Evolutionary conservation across 2,888 invertebrate species (phyloP), one percentile per base, ranked within the genome.

Genomic region (Lysandra coridon): DNA sequence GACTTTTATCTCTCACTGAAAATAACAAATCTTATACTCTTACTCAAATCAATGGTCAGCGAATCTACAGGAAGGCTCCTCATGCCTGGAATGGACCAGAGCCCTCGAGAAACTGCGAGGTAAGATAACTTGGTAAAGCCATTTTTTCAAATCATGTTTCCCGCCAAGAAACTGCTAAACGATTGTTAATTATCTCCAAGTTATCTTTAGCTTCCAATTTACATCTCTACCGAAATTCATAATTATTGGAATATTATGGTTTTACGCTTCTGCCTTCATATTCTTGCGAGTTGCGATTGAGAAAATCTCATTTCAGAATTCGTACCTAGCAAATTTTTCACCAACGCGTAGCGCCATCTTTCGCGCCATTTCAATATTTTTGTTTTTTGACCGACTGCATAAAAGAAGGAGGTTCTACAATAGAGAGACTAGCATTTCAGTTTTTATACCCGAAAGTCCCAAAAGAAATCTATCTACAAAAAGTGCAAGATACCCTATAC

Each of bases 21-120:
- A 93, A 93, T 86, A 91, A 93, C 86, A 92, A 92, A 84, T 91
- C 93, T 0, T 94, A 94, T 85, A 94, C 93, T 82, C 87, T 94
- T 81, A 92, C 92, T 78, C 96, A 96, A 92, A 96, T 96, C 87
- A 97, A 97, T 90, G 97, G 97, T 17, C 97, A 97, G 89, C 90
- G 96, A 83, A 95, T 96, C 86, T 96, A 95, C 87, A 96, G 96
- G 83, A 93, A 93, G 81, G 96, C 96, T 77, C 95, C 96, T 23
- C 95, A 95, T 80, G 92, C 92, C 78, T 94, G 95, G 92, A 89
- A 86, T 79, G 95, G 94, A 60, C 93, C 95, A 17, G 93, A 94
- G 83, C 93, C 95, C 30, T 96, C 93, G 1, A 95, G 96, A 84
- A 96, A 96, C 83, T 95, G 96, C 88, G 97, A 97, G 93, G 95